These are phyloP conservation scores for Cyprichromis sp. DNA, from an alignment of 2,113 vertebrate species.

Conservation along the genomic window DNA sequence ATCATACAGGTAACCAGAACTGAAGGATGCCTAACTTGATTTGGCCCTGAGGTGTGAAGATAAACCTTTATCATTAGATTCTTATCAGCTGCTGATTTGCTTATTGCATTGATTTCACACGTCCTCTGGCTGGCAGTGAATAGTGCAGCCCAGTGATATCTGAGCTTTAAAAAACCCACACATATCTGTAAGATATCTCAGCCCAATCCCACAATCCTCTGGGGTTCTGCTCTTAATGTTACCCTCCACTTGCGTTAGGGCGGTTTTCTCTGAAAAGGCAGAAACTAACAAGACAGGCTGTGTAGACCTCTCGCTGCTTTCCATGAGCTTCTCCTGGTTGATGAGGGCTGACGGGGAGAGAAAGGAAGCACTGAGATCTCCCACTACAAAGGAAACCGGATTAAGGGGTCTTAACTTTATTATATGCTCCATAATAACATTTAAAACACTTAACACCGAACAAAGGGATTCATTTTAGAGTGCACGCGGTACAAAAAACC, in stretches of 20 bases:
- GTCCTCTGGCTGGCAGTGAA: background rate
- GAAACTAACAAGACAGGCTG: constrained; percentile 3
- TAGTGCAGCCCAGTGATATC: background rate
- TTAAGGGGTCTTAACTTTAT: background rate
- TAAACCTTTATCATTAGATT: background rate
- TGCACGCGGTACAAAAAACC: background rate
- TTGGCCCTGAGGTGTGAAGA: background rate
- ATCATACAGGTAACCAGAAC: background rate
- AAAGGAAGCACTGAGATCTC: background rate
- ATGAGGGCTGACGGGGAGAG: background rate
- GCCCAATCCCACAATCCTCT: background rate
- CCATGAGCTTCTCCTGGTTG: background rate
- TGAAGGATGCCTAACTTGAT: background rate
- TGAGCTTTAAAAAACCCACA: background rate
- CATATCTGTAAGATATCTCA: background rate
- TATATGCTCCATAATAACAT: background rate
- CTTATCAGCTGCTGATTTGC: background rate
- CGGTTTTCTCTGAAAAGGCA: background rate
- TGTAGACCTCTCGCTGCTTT: background rate
- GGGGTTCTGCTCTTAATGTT: background rate
- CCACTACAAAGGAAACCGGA: background rate
- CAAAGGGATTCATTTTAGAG: background rate
- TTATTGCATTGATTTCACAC: background rate
- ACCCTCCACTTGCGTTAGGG: background rate
- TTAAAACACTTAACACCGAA: background rate